Percentiles rank a stretch among this genome's conserved stretches.
Conservation (phyloP, 2,888 invertebrate species). For the Ennomos fuscantarius region DNA sequence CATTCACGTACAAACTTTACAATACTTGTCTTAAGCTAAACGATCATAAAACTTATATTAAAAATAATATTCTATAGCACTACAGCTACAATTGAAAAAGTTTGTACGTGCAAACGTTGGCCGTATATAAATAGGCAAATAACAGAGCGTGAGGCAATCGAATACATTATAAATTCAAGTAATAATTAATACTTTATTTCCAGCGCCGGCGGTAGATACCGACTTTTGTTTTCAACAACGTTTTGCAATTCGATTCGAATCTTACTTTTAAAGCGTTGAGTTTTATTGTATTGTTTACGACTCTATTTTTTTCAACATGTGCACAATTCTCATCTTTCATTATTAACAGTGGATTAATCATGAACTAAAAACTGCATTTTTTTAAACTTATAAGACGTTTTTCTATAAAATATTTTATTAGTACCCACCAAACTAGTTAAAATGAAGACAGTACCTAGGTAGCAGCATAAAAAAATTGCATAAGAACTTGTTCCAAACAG, state of each 20-base stretch:
- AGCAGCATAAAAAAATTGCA: conserved; percentile 12
- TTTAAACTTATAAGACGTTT: no score
- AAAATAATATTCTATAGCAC: no score
- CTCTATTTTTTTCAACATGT: not conserved
- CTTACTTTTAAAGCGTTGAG: conserved; percentile 6
- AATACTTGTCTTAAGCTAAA: no score
- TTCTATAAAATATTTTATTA: no score
- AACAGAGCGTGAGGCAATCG: conserved; percentile 47
- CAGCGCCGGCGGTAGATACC: conserved; percentile 19
- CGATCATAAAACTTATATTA: no score
- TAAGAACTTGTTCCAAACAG: conserved; percentile 18
- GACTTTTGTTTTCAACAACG: conserved; percentile 22
- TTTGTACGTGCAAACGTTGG: conserved; percentile 3
- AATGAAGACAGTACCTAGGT: no score
- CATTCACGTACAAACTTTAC: no score
- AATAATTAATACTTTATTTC: conserved; percentile 51
- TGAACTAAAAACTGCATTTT: no score
- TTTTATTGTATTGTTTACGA: not conserved
- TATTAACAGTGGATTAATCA: no score
- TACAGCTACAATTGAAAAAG: not conserved
- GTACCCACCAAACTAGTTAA: no score
- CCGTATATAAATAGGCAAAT: conserved; percentile 30
- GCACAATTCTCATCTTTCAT: no score
- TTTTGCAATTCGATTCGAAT: conserved; percentile 21
- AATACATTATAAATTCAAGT: conserved; percentile 49